A percentile compares a stretch with the other conserved stretches of the same genome.
Evolutionary conservation across 2,888 invertebrate species (phyloP).

Genomic region (Nasonia oneida): DNA sequence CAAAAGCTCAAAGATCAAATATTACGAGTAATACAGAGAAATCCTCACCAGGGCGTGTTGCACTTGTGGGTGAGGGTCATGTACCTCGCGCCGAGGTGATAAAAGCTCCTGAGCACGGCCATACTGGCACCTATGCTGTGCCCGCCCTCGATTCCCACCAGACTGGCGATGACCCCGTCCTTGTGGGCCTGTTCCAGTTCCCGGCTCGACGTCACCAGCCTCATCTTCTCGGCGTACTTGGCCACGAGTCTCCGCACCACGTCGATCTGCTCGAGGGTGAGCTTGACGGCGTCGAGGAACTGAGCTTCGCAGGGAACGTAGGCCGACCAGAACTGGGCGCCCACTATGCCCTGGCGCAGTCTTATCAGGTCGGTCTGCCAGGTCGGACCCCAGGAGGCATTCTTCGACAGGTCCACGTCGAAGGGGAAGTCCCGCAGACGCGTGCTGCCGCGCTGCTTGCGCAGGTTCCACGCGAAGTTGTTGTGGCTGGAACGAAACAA

Average conservation of each 20-base stretch:
- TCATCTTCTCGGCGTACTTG: conserved; percentile 74
- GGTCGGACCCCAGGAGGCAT: conserved; percentile 75
- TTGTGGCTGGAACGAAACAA: conserved; percentile 74
- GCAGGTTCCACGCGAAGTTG: conserved; percentile 75
- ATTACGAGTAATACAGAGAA: conserved; percentile 20
- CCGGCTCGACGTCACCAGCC: conserved; percentile 81
- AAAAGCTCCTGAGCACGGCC: conserved; percentile 84
- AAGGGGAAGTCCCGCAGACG: conserved; percentile 77
- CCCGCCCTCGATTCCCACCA: conserved; percentile 85
- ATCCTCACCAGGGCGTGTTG: conserved; percentile 84
- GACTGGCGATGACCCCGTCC: conserved; percentile 82
- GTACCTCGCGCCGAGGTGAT: conserved; percentile 84
- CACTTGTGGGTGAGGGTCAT: conserved; percentile 86
- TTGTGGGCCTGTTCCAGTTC: conserved; percentile 83
- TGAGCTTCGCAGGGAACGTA: conserved; percentile 83
- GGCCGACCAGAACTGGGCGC: conserved; percentile 80
- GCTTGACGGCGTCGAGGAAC: conserved; percentile 84
- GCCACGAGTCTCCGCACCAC: conserved; percentile 81
- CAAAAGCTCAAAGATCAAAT: neutral
- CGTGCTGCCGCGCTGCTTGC: conserved; percentile 68
- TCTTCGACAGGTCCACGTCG: conserved; percentile 75
- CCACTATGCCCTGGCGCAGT: conserved; percentile 79
- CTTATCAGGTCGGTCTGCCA: conserved; percentile 81
- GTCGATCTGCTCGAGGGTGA: conserved; percentile 85
- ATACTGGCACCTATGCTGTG: conserved; percentile 85